Conservation (phyloP, 1,140 invertebrate species). For the Bemisia tabaci region DNA sequence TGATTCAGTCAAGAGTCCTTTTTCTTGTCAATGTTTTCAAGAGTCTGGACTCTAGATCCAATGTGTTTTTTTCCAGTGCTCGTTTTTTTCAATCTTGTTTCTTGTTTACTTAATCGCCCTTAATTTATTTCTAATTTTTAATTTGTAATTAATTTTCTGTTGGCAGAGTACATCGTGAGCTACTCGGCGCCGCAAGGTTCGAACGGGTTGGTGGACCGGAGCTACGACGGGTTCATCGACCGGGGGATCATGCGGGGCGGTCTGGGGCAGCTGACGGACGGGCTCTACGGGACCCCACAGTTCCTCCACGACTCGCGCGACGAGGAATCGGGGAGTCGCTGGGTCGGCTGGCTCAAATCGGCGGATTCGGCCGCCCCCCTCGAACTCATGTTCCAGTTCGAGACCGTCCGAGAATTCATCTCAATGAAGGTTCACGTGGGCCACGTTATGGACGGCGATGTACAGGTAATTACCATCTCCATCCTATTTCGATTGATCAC, state of each 20-base stretch:
- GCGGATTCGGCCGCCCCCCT: conserved; percentile 36
- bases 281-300: conserved; percentile 39
- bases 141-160: too few species aligned
- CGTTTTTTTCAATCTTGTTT: too few species aligned
- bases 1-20: too few species aligned
- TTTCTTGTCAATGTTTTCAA: too few species aligned
- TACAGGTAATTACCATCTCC: conserved; percentile 42
- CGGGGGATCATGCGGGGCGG: conserved; percentile 35
- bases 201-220: conserved; percentile 39
- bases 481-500: too few species aligned
- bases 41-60: too few species aligned
- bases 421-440: conserved; percentile 60
- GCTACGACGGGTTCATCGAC: conserved; percentile 44
- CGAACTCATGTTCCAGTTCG: conserved; percentile 67
- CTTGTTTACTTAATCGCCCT: too few species aligned
- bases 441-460: conserved; percentile 52
- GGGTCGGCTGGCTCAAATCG: conserved; percentile 79
- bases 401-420: conserved; percentile 55
- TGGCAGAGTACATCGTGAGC: conserved; percentile 39
- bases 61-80: too few species aligned
- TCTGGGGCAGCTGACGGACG: conserved; percentile 47
- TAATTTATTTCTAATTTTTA: too few species aligned
- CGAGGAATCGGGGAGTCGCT: conserved; percentile 47
- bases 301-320: conserved; percentile 28
- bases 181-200: conserved; percentile 48